phyloP scores from a whole-genome alignment of 2,797 vertebrate genomes.

The Tapirus indicus region DNA sequence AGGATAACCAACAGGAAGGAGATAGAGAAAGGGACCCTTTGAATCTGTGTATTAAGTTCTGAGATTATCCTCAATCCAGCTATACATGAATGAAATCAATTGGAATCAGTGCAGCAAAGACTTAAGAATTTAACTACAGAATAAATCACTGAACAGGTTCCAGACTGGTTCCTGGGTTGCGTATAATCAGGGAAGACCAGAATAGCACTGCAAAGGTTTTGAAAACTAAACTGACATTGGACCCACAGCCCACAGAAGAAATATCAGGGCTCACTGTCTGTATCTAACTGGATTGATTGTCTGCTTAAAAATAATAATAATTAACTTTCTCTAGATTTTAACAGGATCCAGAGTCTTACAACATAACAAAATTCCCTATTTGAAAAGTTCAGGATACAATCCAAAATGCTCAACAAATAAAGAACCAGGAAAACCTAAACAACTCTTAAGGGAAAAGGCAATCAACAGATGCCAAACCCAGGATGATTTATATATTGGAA shows the following conservation, averaged over 20 bases:
- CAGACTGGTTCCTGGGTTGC: not conserved
- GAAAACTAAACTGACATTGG: not conserved
- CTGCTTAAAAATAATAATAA: not conserved
- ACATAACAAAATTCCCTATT: not conserved
- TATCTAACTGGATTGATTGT: not conserved
- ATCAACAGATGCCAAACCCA: not conserved
- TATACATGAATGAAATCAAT: not conserved
- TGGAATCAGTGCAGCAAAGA: not conserved
- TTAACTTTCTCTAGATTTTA: not conserved
- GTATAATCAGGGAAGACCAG: not conserved
- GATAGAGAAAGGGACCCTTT: not conserved
- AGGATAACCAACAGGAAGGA: not conserved
- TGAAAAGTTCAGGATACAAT: not conserved
- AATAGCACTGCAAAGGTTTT: not conserved
- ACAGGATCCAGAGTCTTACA: not conserved
- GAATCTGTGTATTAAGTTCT: not conserved
- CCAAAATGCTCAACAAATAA: not conserved
- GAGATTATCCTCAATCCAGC: not conserved
- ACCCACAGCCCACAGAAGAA: not conserved
- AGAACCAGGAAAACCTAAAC: not conserved
- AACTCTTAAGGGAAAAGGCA: not conserved
- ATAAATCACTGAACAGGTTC: not conserved
- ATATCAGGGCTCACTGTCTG: not conserved
- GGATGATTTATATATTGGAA: not conserved
- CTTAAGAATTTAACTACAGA: not conserved